Conservation (phyloP, 2,888 invertebrate genomes). For the Syrista parreyssii region DNA sequence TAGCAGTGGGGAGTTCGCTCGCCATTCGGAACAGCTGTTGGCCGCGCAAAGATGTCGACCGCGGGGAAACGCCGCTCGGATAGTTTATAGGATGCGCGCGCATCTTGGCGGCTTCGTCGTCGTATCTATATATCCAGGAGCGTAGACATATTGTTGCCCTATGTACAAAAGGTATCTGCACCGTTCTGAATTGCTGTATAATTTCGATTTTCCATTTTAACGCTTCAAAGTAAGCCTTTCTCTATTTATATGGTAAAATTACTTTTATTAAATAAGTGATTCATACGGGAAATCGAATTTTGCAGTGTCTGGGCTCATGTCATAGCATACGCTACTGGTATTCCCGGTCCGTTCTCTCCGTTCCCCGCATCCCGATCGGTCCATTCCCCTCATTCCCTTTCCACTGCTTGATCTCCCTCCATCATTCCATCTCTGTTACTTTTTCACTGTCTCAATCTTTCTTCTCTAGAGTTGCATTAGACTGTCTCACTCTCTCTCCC, state of each 20-base stretch:
- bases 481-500: constrained; percentile 42
- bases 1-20: constrained; percentile 63
- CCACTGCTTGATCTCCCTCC: background rate
- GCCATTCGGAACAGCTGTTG: constrained; percentile 64
- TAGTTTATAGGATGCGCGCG: constrained; percentile 60
- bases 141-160: background rate
- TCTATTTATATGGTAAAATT: background rate
- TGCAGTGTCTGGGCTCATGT: background rate
- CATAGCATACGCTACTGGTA: background rate
- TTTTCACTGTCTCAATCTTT: background rate
- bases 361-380: background rate
- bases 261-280: background rate
- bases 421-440: background rate
- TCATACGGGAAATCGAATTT: background rate
- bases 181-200: background rate
- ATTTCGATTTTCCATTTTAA: background rate
- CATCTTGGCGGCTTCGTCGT: constrained; percentile 62
- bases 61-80: constrained; percentile 56
- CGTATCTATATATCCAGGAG: constrained; percentile 29
- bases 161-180: background rate
- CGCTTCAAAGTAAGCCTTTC: background rate
- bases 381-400: background rate
- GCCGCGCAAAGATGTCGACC: constrained; percentile 60
- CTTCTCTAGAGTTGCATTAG: background rate
- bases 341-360: background rate